A percentile compares a stretch with the other conserved stretches of the same genome.
phyloP scores from a whole-genome alignment of 2,888 invertebrate genomes.

The Lymantria monacha region DNA sequence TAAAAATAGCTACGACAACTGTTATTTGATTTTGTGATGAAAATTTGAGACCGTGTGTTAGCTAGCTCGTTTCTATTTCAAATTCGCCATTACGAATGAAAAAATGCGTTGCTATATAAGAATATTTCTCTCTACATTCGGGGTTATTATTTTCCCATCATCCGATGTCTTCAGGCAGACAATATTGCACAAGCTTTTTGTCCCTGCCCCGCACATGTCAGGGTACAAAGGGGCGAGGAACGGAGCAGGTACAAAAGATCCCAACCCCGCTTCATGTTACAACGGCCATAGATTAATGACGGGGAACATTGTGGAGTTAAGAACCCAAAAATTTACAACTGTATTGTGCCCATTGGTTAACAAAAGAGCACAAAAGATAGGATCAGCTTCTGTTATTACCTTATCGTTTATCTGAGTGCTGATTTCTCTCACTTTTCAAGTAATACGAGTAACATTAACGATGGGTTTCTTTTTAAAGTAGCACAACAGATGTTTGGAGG shows the following conservation, averaged over 20 bases:
- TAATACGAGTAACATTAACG: constrained; percentile 71
- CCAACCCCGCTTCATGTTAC: constrained; percentile 75
- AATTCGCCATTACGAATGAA: no score
- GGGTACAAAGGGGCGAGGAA: constrained; percentile 65
- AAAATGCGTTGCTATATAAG: no score
- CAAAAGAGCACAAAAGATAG: constrained; percentile 75
- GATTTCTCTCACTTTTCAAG: constrained; percentile 75
- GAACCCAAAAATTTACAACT: constrained; percentile 81
- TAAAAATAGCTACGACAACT: constrained; percentile 63
- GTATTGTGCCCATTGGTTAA: constrained; percentile 65
- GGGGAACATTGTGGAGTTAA: constrained; percentile 77
- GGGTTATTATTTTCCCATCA: constrained; percentile 69
- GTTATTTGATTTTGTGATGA: constrained; percentile 48
- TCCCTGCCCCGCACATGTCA: constrained; percentile 73
- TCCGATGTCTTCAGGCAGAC: constrained; percentile 59
- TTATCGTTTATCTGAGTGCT: constrained; percentile 71
- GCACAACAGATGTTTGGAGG: constrained; percentile 69
- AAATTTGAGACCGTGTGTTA: constrained; percentile 34
- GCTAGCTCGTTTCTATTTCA: no score
- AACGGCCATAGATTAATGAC: constrained; percentile 78
- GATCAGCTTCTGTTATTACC: constrained; percentile 79
- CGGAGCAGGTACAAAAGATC: constrained; percentile 75
- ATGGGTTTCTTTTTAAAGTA: constrained; percentile 43
- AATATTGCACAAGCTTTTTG: constrained; percentile 79
- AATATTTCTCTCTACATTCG: constrained; percentile 51